phyloP scores from a whole-genome alignment of 2,888 invertebrate species.

The Pristionchus japonicus region DNA sequence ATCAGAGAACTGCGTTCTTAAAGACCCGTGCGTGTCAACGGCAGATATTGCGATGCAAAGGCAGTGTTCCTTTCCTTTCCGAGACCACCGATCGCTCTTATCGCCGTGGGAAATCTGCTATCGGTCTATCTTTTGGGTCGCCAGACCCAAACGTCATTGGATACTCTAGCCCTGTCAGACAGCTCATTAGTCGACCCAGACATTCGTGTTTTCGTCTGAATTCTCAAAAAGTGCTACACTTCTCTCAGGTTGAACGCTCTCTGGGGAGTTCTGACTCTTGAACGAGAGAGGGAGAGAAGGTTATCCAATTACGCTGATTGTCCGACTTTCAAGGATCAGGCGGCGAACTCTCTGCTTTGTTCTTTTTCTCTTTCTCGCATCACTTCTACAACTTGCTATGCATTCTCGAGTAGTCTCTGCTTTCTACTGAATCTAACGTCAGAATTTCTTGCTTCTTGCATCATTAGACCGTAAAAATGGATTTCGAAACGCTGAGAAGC shows the following conservation, averaged over 20 bases:
- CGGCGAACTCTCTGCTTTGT: background rate
- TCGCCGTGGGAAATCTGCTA: too few relatives aligned
- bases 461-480: too few relatives aligned
- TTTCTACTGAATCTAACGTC: too few relatives aligned
- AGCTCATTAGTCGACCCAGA: background rate
- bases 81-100: too few relatives aligned
- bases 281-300: background rate
- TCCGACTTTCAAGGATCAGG: slow-evolving; percentile 12
- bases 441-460: background rate
- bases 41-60: too few relatives aligned
- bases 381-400: background rate
- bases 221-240: background rate
- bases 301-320: slow-evolving; percentile 32
- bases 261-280: background rate
- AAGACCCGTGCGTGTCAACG: too few relatives aligned
- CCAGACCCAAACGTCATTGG: background rate
- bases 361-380: background rate
- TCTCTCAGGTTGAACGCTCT: background rate
- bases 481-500: too few relatives aligned
- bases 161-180: background rate
- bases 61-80: too few relatives aligned
- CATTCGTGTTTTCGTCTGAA: background rate
- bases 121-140: too few relatives aligned
- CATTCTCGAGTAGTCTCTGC: background rate
- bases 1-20: too few relatives aligned